These are phyloP conservation scores for Zoanthus gigantus DNA, from an alignment of 92 coral and sea anemone genomes.

Conservation along the genomic window DNA sequence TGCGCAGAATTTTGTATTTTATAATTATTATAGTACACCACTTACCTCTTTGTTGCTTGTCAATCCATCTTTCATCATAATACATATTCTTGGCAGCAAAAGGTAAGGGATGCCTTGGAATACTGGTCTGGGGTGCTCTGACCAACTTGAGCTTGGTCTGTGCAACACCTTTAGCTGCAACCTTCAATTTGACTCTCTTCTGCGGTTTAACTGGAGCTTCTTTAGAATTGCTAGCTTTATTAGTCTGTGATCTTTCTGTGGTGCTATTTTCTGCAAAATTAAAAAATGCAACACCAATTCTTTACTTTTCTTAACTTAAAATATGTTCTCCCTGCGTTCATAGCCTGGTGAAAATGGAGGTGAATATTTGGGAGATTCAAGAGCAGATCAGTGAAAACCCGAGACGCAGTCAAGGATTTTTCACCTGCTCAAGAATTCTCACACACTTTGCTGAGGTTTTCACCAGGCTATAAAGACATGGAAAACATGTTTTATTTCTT, in stretches of 20 bases:
- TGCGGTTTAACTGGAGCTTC: slow-evolving; percentile 47
- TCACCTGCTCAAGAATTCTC: too few relatives aligned
- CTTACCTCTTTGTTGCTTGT: slow-evolving; percentile 92
- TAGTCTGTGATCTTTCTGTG: slow-evolving; percentile 11
- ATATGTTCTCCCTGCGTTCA: too few relatives aligned
- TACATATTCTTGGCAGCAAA: slow-evolving; percentile 99
- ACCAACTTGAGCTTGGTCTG: slow-evolving; percentile 83
- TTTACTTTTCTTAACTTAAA: too few relatives aligned
- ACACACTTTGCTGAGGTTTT: too few relatives aligned
- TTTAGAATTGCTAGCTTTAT: slow-evolving; percentile 6
- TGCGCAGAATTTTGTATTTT: too few relatives aligned
- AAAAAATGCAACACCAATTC: too few relatives aligned
- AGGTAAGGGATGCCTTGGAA: slow-evolving; percentile 98
- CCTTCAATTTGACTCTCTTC: slow-evolving; percentile 77
- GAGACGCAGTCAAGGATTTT: too few relatives aligned
- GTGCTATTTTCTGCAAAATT: slow-evolving; percentile 1
- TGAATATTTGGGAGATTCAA: too few relatives aligned
- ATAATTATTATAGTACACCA: neutral
- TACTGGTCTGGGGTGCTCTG: slow-evolving; percentile 79
- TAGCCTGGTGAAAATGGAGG: too few relatives aligned
- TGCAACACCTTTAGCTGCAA: slow-evolving; percentile 92
- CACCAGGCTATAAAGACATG: too few relatives aligned
- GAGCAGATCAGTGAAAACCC: too few relatives aligned
- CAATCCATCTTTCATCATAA: slow-evolving; percentile 98
- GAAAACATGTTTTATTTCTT: too few relatives aligned